A percentile compares a stretch with the other conserved stretches of the same genome.
Evolutionary conservation across 2,797 vertebrate species (phyloP).

Genomic region (Enteromius argenteus): DNA sequence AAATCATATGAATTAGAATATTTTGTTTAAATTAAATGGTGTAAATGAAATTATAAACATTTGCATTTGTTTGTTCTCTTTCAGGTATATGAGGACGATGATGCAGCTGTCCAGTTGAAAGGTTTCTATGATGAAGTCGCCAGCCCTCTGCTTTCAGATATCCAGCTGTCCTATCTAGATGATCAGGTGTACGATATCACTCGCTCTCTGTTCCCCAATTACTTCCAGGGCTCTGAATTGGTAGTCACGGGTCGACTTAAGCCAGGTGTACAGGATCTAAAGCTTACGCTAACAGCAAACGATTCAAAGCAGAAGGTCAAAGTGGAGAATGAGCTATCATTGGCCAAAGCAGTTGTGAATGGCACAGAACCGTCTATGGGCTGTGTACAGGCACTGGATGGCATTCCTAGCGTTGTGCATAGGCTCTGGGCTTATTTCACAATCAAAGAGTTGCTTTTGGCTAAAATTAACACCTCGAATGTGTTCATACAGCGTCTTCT

Average conservation of each 20-base stretch:
- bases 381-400: slow-evolving; percentile 65
- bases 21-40: background rate
- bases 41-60: background rate
- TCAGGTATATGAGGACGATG: slow-evolving; percentile 82
- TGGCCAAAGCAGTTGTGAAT: slow-evolving; percentile 62
- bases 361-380: slow-evolving; percentile 56
- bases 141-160: slow-evolving; percentile 83
- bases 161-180: slow-evolving; percentile 82
- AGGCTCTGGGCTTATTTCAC: slow-evolving; percentile 89
- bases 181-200: slow-evolving; percentile 80
- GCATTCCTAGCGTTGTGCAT: slow-evolving; percentile 78
- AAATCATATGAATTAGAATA: background rate
- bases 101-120: slow-evolving; percentile 84
- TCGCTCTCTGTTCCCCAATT: slow-evolving; percentile 82
- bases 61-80: slow-evolving; percentile 1
- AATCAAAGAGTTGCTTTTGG: slow-evolving; percentile 84
- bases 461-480: slow-evolving; percentile 78
- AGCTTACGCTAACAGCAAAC: slow-evolving; percentile 75
- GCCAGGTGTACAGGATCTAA: slow-evolving; percentile 74
- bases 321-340: slow-evolving; percentile 74
- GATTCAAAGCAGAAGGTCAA: slow-evolving; percentile 75
- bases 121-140: slow-evolving; percentile 87
- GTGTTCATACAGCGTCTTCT: slow-evolving; percentile 74
- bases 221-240: slow-evolving; percentile 87
- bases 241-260: slow-evolving; percentile 83